phyloP scores from a whole-genome alignment of 92 coral and sea anemone genomes.

The Epizoanthus rinbou region DNA sequence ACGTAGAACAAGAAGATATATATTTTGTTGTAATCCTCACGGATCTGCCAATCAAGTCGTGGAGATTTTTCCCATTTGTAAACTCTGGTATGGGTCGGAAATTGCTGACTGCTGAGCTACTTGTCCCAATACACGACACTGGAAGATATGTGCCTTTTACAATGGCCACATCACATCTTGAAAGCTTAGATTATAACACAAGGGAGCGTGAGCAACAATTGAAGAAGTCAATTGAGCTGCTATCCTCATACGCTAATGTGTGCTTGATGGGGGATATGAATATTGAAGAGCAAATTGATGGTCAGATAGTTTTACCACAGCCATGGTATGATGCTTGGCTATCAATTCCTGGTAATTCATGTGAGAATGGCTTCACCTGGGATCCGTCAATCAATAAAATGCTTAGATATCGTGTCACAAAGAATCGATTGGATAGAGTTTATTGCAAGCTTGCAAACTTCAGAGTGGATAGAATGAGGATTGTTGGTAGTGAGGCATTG shows the following conservation, averaged over 20 bases:
- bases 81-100: constrained; percentile 50
- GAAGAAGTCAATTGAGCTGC: constrained; percentile 37
- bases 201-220: constrained; percentile 54
- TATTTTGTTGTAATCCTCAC: constrained; percentile 58
- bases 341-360: constrained; percentile 31
- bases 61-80: constrained; percentile 48
- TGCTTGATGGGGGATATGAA: constrained; percentile 74
- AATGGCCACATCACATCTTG: no score
- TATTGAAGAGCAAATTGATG: constrained; percentile 51
- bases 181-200: no score
- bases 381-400: not conserved
- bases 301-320: constrained; percentile 52
- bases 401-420: not conserved
- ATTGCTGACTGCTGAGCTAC: constrained; percentile 49
- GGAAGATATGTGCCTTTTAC: no score
- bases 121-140: not conserved
- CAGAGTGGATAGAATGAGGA: constrained; percentile 37
- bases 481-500: constrained; percentile 31
- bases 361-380: not conserved
- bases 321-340: constrained; percentile 68
- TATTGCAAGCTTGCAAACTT: constrained; percentile 60
- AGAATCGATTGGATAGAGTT: constrained; percentile 60
- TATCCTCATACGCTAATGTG: constrained; percentile 48
- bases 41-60: constrained; percentile 35
- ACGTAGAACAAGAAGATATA: not conserved